These are phyloP conservation scores for Formicarius rufipectus DNA, from an alignment of 2,113 vertebrate species.

Conservation along the genomic window DNA sequence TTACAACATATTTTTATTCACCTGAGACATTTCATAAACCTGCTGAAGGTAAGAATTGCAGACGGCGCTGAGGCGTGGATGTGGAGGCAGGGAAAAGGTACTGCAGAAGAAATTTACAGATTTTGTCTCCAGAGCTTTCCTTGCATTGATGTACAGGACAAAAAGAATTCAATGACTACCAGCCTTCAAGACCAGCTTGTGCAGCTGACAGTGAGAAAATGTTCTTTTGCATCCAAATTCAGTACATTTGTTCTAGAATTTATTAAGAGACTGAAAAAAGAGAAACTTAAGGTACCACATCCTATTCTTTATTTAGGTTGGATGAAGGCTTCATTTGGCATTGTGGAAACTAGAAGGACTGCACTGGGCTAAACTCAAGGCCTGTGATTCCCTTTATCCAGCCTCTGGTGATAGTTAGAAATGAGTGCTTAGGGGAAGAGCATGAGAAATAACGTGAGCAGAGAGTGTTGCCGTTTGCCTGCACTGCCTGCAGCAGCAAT, in stretches of 20 bases:
- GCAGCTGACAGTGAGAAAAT: background rate
- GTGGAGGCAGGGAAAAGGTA: background rate
- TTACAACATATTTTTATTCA: slow-evolving; percentile 38
- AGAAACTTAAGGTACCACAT: slow-evolving; percentile 34
- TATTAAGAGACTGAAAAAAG: slow-evolving; percentile 3
- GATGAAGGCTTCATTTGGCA: slow-evolving; percentile 1
- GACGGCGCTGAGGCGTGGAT: background rate
- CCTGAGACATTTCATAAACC: slow-evolving; percentile 39
- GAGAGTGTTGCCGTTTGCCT: background rate
- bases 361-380: background rate
- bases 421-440: background rate
- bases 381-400: background rate
- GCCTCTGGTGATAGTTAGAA: background rate
- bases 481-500: background rate
- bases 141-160: background rate
- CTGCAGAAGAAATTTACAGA: background rate
- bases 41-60: slow-evolving; percentile 24
- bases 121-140: background rate
- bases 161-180: background rate
- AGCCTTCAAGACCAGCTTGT: slow-evolving; percentile 16
- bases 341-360: background rate
- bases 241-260: slow-evolving; percentile 46
- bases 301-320: slow-evolving; percentile 34
- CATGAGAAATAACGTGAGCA: background rate
- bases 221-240: slow-evolving; percentile 40